Percentiles rank a stretch among this genome's conserved stretches.
These are phyloP conservation scores for Agonopterix arenella DNA, from an alignment of 2,888 invertebrate genomes.

Conservation along the genomic window DNA sequence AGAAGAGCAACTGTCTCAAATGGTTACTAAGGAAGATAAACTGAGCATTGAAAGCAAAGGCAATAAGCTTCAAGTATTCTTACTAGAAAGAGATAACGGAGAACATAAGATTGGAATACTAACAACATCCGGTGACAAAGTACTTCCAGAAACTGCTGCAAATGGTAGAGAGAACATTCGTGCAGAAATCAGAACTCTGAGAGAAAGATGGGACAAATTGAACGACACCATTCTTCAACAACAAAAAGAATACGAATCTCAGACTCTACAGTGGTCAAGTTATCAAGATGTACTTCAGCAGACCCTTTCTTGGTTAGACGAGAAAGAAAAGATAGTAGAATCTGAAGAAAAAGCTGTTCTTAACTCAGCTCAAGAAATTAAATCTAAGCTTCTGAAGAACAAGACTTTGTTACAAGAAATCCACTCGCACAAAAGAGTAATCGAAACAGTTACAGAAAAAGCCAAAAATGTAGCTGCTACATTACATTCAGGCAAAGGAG, in stretches of 20 bases:
- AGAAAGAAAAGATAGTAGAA: conserved; percentile 87
- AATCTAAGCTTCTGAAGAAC: conserved; percentile 89
- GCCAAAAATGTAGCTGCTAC: conserved; percentile 82
- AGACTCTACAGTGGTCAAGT: conserved; percentile 88
- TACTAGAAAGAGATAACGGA: conserved; percentile 90
- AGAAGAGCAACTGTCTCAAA: conserved; percentile 80
- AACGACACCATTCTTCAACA: conserved; percentile 89
- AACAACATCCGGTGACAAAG: conserved; percentile 88
- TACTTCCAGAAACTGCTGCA: conserved; percentile 95
- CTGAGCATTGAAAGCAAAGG: conserved; percentile 80
- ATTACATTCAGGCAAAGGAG: conserved; percentile 72
- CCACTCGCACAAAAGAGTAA: conserved; percentile 90
- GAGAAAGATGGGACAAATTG: conserved; percentile 92
- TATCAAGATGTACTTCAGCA: conserved; percentile 92
- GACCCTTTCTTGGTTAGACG: conserved; percentile 89
- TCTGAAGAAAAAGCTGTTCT: conserved; percentile 83
- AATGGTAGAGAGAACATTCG: conserved; percentile 93
- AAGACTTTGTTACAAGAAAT: conserved; percentile 94
- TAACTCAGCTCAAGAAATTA: conserved; percentile 89
- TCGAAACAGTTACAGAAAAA: conserved; percentile 94
- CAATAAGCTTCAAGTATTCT: conserved; percentile 82
- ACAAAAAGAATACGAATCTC: conserved; percentile 90
- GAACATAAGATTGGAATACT: conserved; percentile 86
- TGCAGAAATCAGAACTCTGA: conserved; percentile 86
- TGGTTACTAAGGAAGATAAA: conserved; percentile 81